phyloP scores from a whole-genome alignment of 2,113 vertebrate species.

The Oophaga pumilio region DNA sequence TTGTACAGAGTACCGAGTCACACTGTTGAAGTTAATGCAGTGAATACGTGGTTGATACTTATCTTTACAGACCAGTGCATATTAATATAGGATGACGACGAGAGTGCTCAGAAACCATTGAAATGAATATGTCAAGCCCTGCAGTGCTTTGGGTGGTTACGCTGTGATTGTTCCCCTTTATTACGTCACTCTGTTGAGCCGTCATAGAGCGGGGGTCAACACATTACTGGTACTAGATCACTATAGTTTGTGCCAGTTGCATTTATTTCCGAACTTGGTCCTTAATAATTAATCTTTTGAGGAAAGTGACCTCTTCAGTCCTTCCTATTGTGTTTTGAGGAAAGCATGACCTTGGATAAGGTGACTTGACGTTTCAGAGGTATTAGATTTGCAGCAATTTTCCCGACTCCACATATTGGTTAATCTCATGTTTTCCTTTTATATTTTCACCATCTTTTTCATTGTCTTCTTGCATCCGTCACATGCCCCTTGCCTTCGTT shows the following conservation, averaged over 20 bases:
- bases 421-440: not conserved
- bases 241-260: not conserved
- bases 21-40: constrained; percentile 25
- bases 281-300: not conserved
- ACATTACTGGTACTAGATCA: not conserved
- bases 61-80: not conserved
- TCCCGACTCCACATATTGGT: not conserved
- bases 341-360: not conserved
- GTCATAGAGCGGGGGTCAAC: not conserved
- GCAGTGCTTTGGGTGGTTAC: not conserved
- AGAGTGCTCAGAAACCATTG: not conserved
- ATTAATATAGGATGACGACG: constrained; percentile 7
- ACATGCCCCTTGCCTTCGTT: not conserved
- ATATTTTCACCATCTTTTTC: not conserved
- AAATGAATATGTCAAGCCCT: not conserved
- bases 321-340: too few species aligned
- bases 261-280: not conserved
- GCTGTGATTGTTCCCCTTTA: not conserved
- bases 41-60: constrained; percentile 24
- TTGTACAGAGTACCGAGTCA: constrained; percentile 29
- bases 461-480: not conserved
- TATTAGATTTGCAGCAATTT: not conserved
- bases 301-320: not conserved
- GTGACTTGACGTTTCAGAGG: not conserved
- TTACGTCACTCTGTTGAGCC: not conserved